Conservation (phyloP, 2,113 vertebrate genomes). For the Rattus norvegicus region DNA sequence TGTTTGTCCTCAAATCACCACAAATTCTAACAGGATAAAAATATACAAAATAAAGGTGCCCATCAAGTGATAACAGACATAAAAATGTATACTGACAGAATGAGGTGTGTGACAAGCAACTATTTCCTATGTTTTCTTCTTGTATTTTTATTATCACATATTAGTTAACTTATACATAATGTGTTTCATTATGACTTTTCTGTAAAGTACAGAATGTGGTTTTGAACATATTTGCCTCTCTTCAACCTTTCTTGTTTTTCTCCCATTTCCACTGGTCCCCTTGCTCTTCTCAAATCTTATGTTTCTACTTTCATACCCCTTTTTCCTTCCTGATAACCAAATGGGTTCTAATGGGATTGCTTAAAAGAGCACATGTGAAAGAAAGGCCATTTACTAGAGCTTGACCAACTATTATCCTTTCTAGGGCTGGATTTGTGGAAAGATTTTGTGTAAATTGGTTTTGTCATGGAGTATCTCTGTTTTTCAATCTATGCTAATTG, state of each 20-base stretch:
- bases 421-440: too few relatives aligned
- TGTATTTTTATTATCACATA: too few relatives aligned
- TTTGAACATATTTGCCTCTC: neutral
- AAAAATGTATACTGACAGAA: neutral
- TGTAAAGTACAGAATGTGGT: neutral
- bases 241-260: neutral
- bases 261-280: neutral
- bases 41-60: neutral
- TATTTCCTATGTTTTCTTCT: neutral
- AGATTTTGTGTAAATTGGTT: too few relatives aligned
- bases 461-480: too few relatives aligned
- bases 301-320: neutral
- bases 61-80: neutral
- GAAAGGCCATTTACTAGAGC: neutral
- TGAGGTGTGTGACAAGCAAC: neutral
- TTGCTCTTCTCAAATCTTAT: neutral
- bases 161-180: neutral
- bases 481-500: too few relatives aligned
- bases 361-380: neutral
- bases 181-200: neutral
- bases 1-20: constrained; percentile 11
- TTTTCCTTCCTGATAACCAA: neutral
- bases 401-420: too few relatives aligned
- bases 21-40: constrained; percentile 28
- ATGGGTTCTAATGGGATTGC: neutral